phyloP scores from a whole-genome alignment of 2,797 vertebrate species.

The Lithobates sylvaticus region DNA sequence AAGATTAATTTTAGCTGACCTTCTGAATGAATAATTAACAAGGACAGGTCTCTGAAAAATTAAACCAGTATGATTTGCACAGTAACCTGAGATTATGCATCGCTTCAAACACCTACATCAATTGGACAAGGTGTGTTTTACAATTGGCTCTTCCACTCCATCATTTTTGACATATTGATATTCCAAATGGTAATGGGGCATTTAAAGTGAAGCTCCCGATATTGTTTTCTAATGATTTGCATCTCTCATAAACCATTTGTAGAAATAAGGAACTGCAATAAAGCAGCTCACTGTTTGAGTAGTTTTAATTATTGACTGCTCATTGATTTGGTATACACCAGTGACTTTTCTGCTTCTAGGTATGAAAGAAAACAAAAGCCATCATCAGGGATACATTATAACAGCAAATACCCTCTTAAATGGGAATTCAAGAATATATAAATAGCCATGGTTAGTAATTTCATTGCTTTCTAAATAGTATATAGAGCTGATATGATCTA shows the following conservation, averaged over 20 bases:
- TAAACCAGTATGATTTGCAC: conserved; percentile 23
- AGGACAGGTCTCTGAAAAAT: conserved; percentile 14
- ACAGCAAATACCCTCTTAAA: background rate
- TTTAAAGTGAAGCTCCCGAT: conserved; percentile 19
- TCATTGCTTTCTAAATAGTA: too few species aligned
- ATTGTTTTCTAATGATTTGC: conserved; percentile 26
- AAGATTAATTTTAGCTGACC: conserved; percentile 28
- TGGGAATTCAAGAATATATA: too few species aligned
- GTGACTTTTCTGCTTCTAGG: background rate
- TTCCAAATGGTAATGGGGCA: conserved; percentile 43
- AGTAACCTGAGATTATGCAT: conserved; percentile 26
- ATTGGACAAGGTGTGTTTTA: background rate
- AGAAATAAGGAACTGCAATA: background rate
- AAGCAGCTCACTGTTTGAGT: background rate
- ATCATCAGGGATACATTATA: background rate
- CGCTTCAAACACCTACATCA: conserved; percentile 32
- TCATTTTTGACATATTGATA: conserved; percentile 42
- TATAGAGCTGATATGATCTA: too few species aligned
- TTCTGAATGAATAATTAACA: conserved; percentile 46
- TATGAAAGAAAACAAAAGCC: background rate
- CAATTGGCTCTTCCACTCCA: conserved; percentile 14
- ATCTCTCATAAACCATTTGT: conserved; percentile 33
- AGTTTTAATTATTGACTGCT: conserved; percentile 19
- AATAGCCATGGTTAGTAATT: too few species aligned
- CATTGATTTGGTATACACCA: conserved; percentile 7